Base-by-base conservation (phyloP, 2,888 invertebrate genomes). In the Tubulanus polymorphus region DNA sequence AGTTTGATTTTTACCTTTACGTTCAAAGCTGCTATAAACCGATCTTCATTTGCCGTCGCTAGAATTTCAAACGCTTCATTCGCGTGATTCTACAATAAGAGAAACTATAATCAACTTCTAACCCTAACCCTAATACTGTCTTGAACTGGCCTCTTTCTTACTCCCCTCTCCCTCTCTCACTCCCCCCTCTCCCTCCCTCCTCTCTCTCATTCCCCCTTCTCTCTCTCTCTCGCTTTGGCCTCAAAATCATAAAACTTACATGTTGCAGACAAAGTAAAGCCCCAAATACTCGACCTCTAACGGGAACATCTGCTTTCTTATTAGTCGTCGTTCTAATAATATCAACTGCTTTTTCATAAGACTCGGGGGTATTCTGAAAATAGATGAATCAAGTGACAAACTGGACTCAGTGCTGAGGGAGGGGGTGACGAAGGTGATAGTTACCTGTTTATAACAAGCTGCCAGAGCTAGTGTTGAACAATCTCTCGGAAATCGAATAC, bases 361-460 rank as follows among this genome's bases (percentile, higher is more conserved):
- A 85, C 68, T 87, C 83, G 62, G 82, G 79, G 45, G 87, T 85
- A 72, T 90, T 89, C 89, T 89, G 71, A 23, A 76, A 82, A 75
- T n/a, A n/a, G n/a, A n/a, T n/a, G n/a, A n/a, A n/a, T n/a, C n/a
- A n/a, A n/a, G n/a, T n/a, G n/a, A n/a, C n/a, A n/a, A n/a, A n/a
- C n/a, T n/a, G n/a, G n/a, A n/a, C n/a, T n/a, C n/a, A n/a, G n/a
- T n/a, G n/a, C n/a, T n/a, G n/a, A n/a, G n/a, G n/a, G n/a, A n/a
- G n/a, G n/a, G n/a, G n/a, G n/a, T n/a, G n/a, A n/a, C n/a, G n/a
- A n/a, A n/a, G n/a, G n/a, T n/a, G n/a, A n/a, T n/a, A 66, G 81
- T 79, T 88, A 73, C 90, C 82, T 88, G 76, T 83, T 89, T 89
- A 69, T 87, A 89, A 71, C 87, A 89, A 25, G 88, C 85, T 37